phyloP scores from a whole-genome alignment of 2,797 vertebrate species.

The Artibeus jamaicensis region DNA sequence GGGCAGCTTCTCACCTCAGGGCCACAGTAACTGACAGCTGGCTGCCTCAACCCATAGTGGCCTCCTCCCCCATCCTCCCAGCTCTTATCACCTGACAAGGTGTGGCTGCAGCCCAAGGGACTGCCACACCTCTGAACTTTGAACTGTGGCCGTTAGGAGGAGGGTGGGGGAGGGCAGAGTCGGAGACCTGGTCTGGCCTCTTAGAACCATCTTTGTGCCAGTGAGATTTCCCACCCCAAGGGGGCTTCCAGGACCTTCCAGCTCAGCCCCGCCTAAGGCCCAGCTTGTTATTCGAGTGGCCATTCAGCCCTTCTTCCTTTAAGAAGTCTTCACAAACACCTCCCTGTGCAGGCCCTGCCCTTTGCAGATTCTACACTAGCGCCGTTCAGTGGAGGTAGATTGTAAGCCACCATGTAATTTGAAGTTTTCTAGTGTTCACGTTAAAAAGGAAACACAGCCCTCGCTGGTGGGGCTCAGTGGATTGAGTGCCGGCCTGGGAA shows the following conservation, averaged over 20 bases:
- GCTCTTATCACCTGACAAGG: not conserved
- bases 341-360: not conserved
- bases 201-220: not conserved
- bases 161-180: not conserved
- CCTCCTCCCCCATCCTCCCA: not conserved
- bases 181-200: not conserved
- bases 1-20: not conserved
- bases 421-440: not conserved
- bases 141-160: not conserved
- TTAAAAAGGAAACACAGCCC: not conserved
- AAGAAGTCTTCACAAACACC: not conserved
- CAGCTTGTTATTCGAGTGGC: not conserved
- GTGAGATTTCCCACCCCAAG: not conserved
- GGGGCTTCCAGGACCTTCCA: not conserved
- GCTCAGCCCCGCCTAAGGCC: not conserved
- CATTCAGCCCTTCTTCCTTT: rapidly evolving
- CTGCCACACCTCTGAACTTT: slow-evolving; percentile 52
- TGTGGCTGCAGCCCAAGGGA: not conserved
- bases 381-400: not conserved
- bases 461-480: too few species aligned
- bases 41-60: too few species aligned
- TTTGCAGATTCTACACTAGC: not conserved
- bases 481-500: too few species aligned
- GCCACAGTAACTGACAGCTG: not conserved
- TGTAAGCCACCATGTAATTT: not conserved